A percentile compares a stretch with the other conserved stretches of the same genome.
These are phyloP conservation scores for Drosophila setosimentum DNA, from an alignment of 2,888 invertebrate genomes.

Conservation along the genomic window DNA sequence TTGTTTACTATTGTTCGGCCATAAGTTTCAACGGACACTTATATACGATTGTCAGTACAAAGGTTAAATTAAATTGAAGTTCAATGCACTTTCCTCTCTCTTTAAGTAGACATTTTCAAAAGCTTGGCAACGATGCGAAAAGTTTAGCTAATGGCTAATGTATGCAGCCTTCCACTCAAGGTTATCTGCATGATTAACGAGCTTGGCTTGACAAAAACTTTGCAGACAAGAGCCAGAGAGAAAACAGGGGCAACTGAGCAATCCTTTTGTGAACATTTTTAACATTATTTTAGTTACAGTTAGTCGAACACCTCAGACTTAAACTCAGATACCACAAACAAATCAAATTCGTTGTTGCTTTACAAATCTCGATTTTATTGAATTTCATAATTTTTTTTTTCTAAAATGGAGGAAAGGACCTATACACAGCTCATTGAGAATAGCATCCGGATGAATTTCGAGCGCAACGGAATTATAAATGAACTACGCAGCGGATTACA, in stretches of 20 bases:
- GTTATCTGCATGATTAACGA: conserved; percentile 71
- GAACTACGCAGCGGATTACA: conserved; percentile 79
- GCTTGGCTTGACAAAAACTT: conserved; percentile 50
- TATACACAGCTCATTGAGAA: conserved; percentile 42
- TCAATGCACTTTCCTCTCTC: conserved; percentile 11
- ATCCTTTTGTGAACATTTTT: conserved; percentile 12
- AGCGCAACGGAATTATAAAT: conserved; percentile 70
- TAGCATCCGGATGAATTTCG: conserved; percentile 70
- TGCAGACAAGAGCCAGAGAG: conserved; percentile 40
- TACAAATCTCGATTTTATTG: conserved; percentile 24
- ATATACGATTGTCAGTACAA: not conserved
- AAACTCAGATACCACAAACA: conserved; percentile 1
- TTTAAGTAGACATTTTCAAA: not conserved
- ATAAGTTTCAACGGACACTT: not conserved
- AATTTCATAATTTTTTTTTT: not conserved
- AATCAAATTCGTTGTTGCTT: conserved; percentile 26
- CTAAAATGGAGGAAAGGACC: conserved; percentile 29
- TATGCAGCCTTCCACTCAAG: conserved; percentile 55
- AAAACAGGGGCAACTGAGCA: conserved; percentile 9
- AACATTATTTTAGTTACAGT: not conserved
- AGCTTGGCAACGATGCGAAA: conserved; percentile 22
- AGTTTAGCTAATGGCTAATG: conserved; percentile 54
- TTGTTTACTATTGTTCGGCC: not conserved
- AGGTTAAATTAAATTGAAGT: not conserved
- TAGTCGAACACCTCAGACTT: not conserved